These are phyloP conservation scores for Porites evermanni DNA, from an alignment of 92 coral and sea anemone genomes.

Conservation along the genomic window DNA sequence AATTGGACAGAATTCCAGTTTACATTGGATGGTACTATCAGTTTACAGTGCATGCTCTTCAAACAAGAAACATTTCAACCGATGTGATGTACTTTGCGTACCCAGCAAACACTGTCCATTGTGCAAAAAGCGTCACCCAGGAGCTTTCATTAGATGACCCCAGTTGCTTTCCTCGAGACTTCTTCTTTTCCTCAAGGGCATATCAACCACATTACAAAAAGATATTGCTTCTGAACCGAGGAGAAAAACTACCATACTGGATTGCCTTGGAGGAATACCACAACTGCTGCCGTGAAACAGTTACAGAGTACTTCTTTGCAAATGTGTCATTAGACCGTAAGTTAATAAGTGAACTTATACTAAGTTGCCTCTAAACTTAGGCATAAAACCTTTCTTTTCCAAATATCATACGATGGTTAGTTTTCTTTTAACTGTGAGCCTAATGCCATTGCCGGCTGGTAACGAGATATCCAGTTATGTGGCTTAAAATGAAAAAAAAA, in stretches of 20 bases:
- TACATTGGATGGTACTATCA: slow-evolving; percentile 64
- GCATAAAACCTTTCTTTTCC: too few species aligned
- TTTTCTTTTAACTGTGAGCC: too few species aligned
- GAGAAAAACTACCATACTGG: slow-evolving; percentile 24
- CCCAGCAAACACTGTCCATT: slow-evolving; percentile 23
- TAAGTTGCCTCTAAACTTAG: too few species aligned
- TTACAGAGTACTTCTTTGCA: slow-evolving; percentile 22
- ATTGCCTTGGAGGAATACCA: slow-evolving; percentile 31
- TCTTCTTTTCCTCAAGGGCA: slow-evolving; percentile 45
- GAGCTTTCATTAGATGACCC: slow-evolving; percentile 4
- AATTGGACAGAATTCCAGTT: slow-evolving; percentile 60
- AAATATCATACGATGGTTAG: too few species aligned
- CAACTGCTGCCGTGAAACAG: slow-evolving; percentile 22
- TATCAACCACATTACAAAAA: slow-evolving; percentile 24
- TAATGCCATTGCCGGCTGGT: too few species aligned
- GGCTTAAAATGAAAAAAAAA: too few species aligned
- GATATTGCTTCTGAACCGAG: slow-evolving; percentile 52
- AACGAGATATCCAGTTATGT: too few species aligned
- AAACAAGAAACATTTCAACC: slow-evolving; percentile 41
- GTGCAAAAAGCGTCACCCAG: slow-evolving; percentile 37
- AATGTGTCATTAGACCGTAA: slow-evolving; percentile 3
- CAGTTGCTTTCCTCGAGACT: slow-evolving; percentile 62
- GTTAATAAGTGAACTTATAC: too few species aligned
- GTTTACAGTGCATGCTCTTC: slow-evolving; percentile 57
- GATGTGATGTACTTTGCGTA: slow-evolving; percentile 62